Base-by-base conservation (phyloP, 2,888 invertebrate species). In the Camptogramma bilineatum region DNA sequence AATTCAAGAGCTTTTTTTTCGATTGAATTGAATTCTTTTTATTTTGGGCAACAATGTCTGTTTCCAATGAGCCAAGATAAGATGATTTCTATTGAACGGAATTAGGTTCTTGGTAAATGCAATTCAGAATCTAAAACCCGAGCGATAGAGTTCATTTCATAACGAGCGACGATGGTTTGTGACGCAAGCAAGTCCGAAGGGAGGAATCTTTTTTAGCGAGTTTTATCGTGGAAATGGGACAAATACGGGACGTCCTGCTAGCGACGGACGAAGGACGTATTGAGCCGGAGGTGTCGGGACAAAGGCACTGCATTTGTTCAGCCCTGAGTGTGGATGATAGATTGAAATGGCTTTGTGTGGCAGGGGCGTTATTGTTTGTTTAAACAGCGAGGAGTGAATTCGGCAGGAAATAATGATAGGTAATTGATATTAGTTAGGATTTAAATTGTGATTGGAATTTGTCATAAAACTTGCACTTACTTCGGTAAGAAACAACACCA, bases 171-270 rank as follows among this genome's bases (percentile, higher is more conserved):
- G 4, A 0, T 17, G 17, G 13, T 13, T 39, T 39, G 53, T 60
- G 64, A 39, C 59, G 28, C 39, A 60, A 47, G 19, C 13, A 2
- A 4, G 16, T 19, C 55, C 51, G 51, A 17, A 60, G 64, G 73
- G 75, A 73, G 70, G 71, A 75, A 77, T 73, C 71, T 76, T 78
- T 82, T 79, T 80, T 79, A 69, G 67, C 66, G 65, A 71, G 73
- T 52, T 62, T 66, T 70, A 71, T 71, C 65, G 72, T 71, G 78
- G 75, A 66, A 66, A 62, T 73, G 77, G 74, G 77, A 79, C 77
- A 79, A 79, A 79, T 74, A 79, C n/a, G n/a, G n/a, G n/a, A n/a
- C 76, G 80, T 80, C 79, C 64, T 74, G 75, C 79, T 77, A 71
- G 67, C 73, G 64, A 64, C 69, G 51, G 51, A 18, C 44, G 56